Percentiles rank a stretch among this genome's conserved stretches.
Evolutionary conservation across 2,888 invertebrate genomes (phyloP).

Genomic region (Alitta virens): DNA sequence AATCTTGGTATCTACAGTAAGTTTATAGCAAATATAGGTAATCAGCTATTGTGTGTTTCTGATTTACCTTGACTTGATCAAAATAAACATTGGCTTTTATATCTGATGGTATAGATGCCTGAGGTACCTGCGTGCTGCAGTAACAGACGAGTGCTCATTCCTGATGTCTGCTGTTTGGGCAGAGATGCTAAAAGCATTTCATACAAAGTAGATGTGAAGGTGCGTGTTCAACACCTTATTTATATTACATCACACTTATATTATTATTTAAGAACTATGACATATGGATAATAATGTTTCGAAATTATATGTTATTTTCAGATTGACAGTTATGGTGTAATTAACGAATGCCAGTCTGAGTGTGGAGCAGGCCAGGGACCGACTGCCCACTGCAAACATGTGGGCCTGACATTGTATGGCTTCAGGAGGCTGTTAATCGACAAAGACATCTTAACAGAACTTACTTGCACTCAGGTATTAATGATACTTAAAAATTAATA

Average conservation of each 20-base stretch:
- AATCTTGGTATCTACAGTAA: too few species aligned
- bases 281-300: neutral
- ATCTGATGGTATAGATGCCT: neutral
- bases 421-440: neutral
- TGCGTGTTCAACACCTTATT: neutral
- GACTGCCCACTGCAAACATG: conserved; percentile 6
- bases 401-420: neutral
- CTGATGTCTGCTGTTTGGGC: neutral
- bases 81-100: too few species aligned
- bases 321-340: neutral
- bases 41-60: too few species aligned
- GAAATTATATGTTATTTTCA: neutral
- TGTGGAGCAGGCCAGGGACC: conserved; percentile 9
- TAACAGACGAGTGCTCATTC: neutral
- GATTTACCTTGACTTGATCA: neutral
- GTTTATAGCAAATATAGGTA: too few species aligned
- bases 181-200: neutral
- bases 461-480: neutral
- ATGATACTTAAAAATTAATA: neutral
- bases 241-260: neutral
- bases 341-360: neutral
- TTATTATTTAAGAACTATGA: neutral
- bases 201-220: conserved; percentile 1
- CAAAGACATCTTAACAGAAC: neutral
- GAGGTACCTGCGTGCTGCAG: neutral